Base-by-base conservation (phyloP, 2,113 vertebrate genomes). In the Isichthys henryi region DNA sequence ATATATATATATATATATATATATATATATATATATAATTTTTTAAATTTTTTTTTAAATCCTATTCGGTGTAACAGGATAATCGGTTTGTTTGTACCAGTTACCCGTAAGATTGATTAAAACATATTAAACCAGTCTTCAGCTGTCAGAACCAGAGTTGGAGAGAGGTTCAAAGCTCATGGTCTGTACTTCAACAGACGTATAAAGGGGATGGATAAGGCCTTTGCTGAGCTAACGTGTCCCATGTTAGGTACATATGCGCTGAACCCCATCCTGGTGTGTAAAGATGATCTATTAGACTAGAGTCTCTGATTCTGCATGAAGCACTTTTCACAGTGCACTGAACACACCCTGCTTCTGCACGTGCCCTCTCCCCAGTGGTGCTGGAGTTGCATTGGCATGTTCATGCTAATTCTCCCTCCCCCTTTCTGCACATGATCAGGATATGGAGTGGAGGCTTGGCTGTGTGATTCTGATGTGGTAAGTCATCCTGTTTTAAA, bases 261-360 rank as follows among this genome's bases (percentile, higher is more conserved):
- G 7, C 23, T 58, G n/a, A n/a, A 62, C 23, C 2, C 23, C 0
- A 21, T 11, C 45, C 39, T 66, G 87, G 70, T 84, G 89, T 88
- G 89, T 49, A 58, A 88, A 49, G 85, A 89, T 91, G 90, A 88
- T 27, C 74, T 82, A 45, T 13, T 87, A 86, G 90, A 91, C 90
- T 91, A 91, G 90, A 89, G 90, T 91, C 88, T 89, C 90, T 89
- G 88, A 88, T 85, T 45, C 21, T 52, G 50, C 3, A 66, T 91
- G 90, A 91, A 39, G 89, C 6, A 53, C 43, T 3, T 19, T 92
- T 91, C 86, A 92, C 84, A 91, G 86, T 92, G 87, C 88, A 85
- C 93, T 93, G 92, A 93, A 87, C 80, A 91, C 91, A 85, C 83
- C 31, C 6, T 85, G 82, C 39, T 83, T 83, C 62, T 43, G 74